Base-by-base conservation (phyloP, 37 sponge, comb jelly and placozoan genomes). In the Ianthella basta region DNA sequence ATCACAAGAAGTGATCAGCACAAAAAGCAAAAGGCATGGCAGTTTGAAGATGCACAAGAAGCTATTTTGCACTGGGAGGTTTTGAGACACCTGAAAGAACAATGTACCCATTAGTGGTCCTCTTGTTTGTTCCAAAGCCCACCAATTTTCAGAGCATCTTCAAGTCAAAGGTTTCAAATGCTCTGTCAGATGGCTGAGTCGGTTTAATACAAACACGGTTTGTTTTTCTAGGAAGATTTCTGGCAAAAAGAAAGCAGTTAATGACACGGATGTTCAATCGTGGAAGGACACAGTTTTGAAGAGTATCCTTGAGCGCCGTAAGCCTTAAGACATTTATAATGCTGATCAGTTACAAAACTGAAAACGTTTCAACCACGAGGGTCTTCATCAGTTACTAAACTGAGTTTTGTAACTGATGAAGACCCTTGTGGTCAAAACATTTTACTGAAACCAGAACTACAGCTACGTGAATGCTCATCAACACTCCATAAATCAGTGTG, bases 201-300 rank as follows among this genome's bases (percentile, higher is more conserved):
- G n/a, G n/a, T n/a, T n/a, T n/a, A n/a, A n/a, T n/a, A n/a, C n/a
- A 56, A 18, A 56, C 59, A 56, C 18, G 59, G 59, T 15, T 19
- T 56, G 18, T 56, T 56, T n/a, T 18, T 56, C 18, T 56, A 56
- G 59, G 59, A 56, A 56, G 59, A 56, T 56, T 56, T 56, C 59
- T 19, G 59, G 59, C 16, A 18, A 56, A 56, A 18, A 56, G 59
- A 56, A 56, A 56, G 59, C 59, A 18, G 59, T 56, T 56, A 56
- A 56, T 56, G 59, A 19, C 18, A 18, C 59, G 15, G 59, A 56
- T 56, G 59, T 56, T 18, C 59, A 56, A 56, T 56, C 59, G 18
- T 56, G 59, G 59, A 56, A 56, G 59, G 59, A 56, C 59, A 56
- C 59, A 56, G 59, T 56, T 19, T 56, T 56, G 59, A 56, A 56